These are phyloP conservation scores for Stenodera caucasica DNA, from an alignment of 2,888 invertebrate species.

Conservation along the genomic window DNA sequence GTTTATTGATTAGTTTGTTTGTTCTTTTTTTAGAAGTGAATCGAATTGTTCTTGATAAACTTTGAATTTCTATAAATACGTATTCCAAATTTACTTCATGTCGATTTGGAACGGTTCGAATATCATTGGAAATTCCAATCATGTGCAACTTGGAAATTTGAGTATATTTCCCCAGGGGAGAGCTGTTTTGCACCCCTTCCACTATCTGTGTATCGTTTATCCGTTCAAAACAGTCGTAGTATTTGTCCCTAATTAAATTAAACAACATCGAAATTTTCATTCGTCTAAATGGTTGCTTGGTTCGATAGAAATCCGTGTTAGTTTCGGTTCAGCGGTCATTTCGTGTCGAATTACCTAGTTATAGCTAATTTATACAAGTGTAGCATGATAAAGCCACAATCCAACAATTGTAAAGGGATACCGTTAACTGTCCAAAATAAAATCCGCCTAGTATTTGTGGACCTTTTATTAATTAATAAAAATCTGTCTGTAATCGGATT, in stretches of 20 bases:
- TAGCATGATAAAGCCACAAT: slow-evolving; percentile 12
- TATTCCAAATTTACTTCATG: background rate
- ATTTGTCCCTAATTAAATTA: slow-evolving; percentile 11
- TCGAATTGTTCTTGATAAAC: background rate
- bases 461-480: slow-evolving; percentile 10
- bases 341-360: slow-evolving; percentile 7
- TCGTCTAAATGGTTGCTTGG: background rate
- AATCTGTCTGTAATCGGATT: slow-evolving; percentile 9
- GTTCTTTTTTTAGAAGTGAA: background rate
- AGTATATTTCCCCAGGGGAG: background rate
- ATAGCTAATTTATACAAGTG: slow-evolving; percentile 12
- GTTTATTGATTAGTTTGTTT: background rate
- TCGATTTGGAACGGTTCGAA: slow-evolving; percentile 1
- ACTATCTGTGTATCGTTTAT: background rate
- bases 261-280: slow-evolving; percentile 10
- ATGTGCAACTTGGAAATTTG: slow-evolving; percentile 7
- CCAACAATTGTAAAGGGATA: slow-evolving; percentile 3
- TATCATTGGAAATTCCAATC: slow-evolving; percentile 7
- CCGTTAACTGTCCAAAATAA: slow-evolving; percentile 7
- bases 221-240: background rate
- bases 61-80: background rate
- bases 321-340: slow-evolving; percentile 4
- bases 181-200: background rate
- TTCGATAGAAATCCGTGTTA: slow-evolving; percentile 9
- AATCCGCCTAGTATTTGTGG: background rate